Evolutionary conservation across 1,140 invertebrate genomes (phyloP), one percentile per base, ranked within the genome.

Genomic region (Trichoplusia ni): DNA sequence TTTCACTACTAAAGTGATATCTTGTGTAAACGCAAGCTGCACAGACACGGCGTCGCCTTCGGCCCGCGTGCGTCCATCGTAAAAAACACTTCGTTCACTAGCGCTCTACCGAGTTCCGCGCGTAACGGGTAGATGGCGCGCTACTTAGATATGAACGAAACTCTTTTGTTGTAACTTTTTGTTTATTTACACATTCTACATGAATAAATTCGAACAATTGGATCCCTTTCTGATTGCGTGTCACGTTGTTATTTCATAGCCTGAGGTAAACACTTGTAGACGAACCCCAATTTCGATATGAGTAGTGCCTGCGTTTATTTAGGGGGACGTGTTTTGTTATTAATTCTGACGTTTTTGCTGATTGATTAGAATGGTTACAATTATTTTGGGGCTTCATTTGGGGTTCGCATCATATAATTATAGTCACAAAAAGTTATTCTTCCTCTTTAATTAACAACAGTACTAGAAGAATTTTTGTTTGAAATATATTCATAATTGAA

Each of bases 91-190:
- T 49, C 27, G 46, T 64, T 46, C 37, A 11, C 35, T 64, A 53
- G 38, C 9, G 7, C 25, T 49, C 68, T 64, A 75, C 67, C 42
- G 37, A 78, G 78, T 84, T 82, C 71, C 61, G 37, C 38, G 19
- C 4, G 4, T 3, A 16, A 6, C 19, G 33, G 19, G 72, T 61
- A 84, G 82, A 82, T 82, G 78, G 79, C 82, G 77, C 49, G 71
- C 4, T 59, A 7, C 25, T 59, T 35, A 61, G 61, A 18, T 38
- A 21, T 11, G 0, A 13, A 23, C 8, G 6, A 16, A 7, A 29
- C 37, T 40, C 16, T 11, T 38, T 33, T 38, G 33, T 7, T 18
- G 18, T 3, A 13, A 16, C 8, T 19, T 47, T 21, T 11, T 46
- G 2, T 59, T 31, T 35, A 46, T 46, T 35, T 33, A 35, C 29